Conservation (phyloP, 2,888 invertebrate species). For the Drosophila algonquin region DNA sequence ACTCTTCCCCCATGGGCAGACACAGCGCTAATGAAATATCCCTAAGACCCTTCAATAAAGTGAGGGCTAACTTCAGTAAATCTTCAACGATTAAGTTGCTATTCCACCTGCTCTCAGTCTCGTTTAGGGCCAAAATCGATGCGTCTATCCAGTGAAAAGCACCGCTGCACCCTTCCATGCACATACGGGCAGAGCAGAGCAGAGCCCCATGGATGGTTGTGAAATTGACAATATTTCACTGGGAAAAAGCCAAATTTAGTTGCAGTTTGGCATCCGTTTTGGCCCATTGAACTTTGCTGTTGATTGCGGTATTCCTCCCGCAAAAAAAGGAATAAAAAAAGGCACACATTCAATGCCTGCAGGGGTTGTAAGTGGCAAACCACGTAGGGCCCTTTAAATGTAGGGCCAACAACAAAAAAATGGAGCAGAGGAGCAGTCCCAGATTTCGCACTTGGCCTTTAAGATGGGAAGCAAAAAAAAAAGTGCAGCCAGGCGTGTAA, state of each 20-base stretch:
- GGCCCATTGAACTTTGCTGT: slow-evolving; percentile 74
- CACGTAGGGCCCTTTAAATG: slow-evolving; percentile 49
- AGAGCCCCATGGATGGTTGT: slow-evolving; percentile 42
- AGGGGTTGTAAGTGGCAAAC: slow-evolving; percentile 27
- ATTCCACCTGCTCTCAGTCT: background rate
- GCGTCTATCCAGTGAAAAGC: slow-evolving; percentile 28
- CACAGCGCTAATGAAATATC: background rate
- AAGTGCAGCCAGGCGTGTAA: slow-evolving; percentile 75
- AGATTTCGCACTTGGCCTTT: slow-evolving; percentile 15
- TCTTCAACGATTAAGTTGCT: slow-evolving; percentile 2
- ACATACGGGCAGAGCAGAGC: slow-evolving; percentile 10
- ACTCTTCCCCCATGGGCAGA: background rate
- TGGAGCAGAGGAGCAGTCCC: background rate
- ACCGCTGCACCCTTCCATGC: slow-evolving; percentile 37
- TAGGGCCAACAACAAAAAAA: slow-evolving; percentile 1
- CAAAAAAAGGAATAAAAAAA: slow-evolving; percentile 17
- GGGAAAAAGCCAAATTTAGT: slow-evolving; percentile 72
- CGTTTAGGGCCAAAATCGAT: slow-evolving; percentile 34
- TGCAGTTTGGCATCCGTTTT: slow-evolving; percentile 65
- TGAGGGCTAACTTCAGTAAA: background rate
- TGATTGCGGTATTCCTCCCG: slow-evolving; percentile 60
- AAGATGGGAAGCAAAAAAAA: slow-evolving; percentile 48
- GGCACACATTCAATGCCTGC: slow-evolving; percentile 33
- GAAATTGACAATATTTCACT: slow-evolving; percentile 76
- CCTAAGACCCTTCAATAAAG: background rate